Conservation (phyloP, 2,888 invertebrate species). For the Ectemnius continuus region DNA sequence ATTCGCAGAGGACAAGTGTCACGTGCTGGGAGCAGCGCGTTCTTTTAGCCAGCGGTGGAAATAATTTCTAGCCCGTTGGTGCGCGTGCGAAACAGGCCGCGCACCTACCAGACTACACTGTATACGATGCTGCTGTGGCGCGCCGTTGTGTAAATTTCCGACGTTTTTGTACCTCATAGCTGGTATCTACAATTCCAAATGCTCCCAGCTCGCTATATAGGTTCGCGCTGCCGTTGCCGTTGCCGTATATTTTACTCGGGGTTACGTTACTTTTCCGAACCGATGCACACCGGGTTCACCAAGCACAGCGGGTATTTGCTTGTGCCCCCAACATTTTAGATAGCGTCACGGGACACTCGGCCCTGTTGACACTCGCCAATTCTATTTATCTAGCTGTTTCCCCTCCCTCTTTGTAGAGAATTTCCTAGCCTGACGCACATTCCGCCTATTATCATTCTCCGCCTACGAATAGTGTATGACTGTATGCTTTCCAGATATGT, state of each 20-base stretch:
- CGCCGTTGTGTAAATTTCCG: constrained; percentile 31
- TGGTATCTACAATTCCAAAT: constrained; percentile 29
- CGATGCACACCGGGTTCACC: constrained; percentile 6
- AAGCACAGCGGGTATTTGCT: constrained; percentile 1
- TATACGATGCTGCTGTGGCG: constrained; percentile 11
- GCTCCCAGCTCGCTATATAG: constrained; percentile 12
- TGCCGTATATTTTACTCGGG: constrained; percentile 16
- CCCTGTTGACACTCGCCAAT: neutral
- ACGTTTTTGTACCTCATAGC: constrained; percentile 23
- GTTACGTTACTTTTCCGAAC: constrained; percentile 10
- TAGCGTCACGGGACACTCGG: neutral
- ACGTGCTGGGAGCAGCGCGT: neutral
- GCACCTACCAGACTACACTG: neutral
- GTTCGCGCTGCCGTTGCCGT: constrained; percentile 21
- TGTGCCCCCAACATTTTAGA: constrained; percentile 5
- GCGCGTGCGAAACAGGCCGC: constrained; percentile 4
- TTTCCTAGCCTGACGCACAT: no score
- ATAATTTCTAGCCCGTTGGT: constrained; percentile 22
- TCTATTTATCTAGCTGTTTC: neutral
- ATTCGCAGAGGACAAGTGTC: neutral
- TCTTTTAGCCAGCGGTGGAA: constrained; percentile 11
- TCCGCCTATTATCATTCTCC: no score
- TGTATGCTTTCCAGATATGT: no score
- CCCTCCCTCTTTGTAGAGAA: neutral
- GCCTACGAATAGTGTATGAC: no score